Evolutionary conservation across 2,888 invertebrate genomes (phyloP), one percentile per base, ranked within the genome.

Genomic region (Drosophila hawaiiensis): DNA sequence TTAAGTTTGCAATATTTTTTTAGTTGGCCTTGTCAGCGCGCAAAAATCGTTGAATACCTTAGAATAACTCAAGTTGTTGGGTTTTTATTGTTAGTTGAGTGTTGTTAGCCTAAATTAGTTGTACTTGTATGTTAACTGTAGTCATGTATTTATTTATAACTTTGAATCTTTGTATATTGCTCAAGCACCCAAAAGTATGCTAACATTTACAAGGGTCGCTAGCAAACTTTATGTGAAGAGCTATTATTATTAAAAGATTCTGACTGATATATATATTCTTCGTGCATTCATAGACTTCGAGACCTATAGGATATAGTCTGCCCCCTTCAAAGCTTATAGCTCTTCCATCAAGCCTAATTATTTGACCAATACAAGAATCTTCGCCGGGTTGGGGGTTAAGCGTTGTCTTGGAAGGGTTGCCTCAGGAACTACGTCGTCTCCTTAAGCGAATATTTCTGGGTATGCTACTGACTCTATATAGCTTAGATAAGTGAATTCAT

Each of bases 141-240:
- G 3, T 49, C 0, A 2, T 35, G 29, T 28, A 35, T 29, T 41
- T 53, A 41, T 66, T 63, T 50, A 6, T 29, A 49, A 28, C 3
- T 14, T n/a, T 4, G 14, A 25, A 25, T 47, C 56, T 56, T 56
- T 14, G 12, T 12, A 37, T 50, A 54, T 71, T 70, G 43, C 33
- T 12, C 9, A 12, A 63, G 28, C 71, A 63, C 71, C 71, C 7
- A 39, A 62, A 71, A 71, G 72, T 71, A 71, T 71, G 71, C 62
- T 53, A 7, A 22, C 33, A 28, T 28, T 19, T 19, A 19, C 16
- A 19, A 50, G 50, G 3, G 0, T 28, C 3, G 50, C 3, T 3
- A 3, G 1, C 22, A 47, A 14, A 22, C 7, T 25, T 25, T 47
- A 19, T 37, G 25, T 16, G 6, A 54, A 35, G 14, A 54, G 16